Evolutionary conservation across 2,113 vertebrate genomes (phyloP).

Genomic region (Cariama cristata): DNA sequence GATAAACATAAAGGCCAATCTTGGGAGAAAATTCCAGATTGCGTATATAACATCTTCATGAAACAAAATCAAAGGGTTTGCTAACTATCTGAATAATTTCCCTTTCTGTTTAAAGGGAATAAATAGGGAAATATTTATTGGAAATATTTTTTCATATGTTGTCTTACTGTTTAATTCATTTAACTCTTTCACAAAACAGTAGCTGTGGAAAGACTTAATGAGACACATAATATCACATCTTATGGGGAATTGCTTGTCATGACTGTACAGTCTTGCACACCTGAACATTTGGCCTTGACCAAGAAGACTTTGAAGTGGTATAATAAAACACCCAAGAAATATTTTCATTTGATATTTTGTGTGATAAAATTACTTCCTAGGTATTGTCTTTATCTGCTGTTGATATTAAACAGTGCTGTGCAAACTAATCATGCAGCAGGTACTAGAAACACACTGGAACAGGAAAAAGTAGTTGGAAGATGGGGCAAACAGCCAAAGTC

Average conservation of each 20-base stretch:
- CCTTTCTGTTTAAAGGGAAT: neutral
- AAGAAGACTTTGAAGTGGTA: neutral
- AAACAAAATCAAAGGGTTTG: fast-evolving
- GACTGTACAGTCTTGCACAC: neutral
- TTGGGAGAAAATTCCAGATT: neutral
- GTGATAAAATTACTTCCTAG: neutral
- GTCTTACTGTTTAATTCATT: neutral
- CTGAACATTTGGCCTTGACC: neutral
- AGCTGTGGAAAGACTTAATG: neutral
- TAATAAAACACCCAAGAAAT: neutral
- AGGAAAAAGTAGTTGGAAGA: neutral
- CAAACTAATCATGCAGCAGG: neutral
- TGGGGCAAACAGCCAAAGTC: neutral
- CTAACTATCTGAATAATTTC: neutral
- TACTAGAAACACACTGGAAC: neutral
- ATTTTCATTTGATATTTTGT: neutral
- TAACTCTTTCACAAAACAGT: neutral
- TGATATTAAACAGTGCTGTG: neutral
- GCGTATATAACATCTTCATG: neutral
- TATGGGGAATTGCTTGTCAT: neutral
- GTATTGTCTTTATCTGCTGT: fast-evolving
- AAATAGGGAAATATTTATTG: neutral
- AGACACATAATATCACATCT: neutral
- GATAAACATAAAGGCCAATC: neutral
- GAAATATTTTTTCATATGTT: neutral